Evolutionary conservation across 2,113 vertebrate genomes (phyloP).

Genomic region (Promerops cafer): DNA sequence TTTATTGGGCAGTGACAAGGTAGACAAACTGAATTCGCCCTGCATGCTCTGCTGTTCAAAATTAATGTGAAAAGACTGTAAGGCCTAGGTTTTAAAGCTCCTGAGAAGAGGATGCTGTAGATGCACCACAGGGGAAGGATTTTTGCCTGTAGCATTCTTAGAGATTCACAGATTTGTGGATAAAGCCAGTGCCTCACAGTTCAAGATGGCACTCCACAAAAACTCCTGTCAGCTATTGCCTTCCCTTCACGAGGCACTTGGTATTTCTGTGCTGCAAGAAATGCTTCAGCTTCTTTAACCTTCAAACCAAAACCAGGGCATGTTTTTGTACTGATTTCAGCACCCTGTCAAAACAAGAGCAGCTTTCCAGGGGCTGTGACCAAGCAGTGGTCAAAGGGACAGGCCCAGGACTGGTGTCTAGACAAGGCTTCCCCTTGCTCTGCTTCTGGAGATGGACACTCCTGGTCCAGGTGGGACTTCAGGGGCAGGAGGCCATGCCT

Average conservation of each 20-base stretch:
- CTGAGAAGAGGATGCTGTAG: background rate
- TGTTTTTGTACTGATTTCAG: accelerated
- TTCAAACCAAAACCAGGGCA: background rate
- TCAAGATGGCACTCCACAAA: background rate
- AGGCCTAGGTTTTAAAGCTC: background rate
- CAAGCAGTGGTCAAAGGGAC: background rate
- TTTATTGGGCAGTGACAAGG: background rate
- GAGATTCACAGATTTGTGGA: background rate
- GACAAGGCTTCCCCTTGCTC: background rate
- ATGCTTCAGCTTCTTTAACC: background rate
- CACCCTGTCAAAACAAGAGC: background rate
- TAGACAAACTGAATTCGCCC: background rate
- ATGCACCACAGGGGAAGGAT: background rate
- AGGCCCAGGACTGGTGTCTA: no score
- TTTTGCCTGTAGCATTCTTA: background rate
- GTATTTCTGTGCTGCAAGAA: background rate
- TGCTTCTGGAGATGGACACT: background rate
- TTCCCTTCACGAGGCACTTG: accelerated
- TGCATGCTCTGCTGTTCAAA: background rate
- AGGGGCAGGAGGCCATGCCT: background rate
- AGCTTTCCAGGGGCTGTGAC: background rate
- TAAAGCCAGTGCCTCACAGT: background rate
- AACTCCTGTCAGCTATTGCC: background rate
- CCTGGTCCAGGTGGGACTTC: background rate
- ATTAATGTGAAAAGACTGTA: background rate